Base-by-base conservation (phyloP, 37 sponge, comb jelly and placozoan genomes). In the Bolinopsis microptera region DNA sequence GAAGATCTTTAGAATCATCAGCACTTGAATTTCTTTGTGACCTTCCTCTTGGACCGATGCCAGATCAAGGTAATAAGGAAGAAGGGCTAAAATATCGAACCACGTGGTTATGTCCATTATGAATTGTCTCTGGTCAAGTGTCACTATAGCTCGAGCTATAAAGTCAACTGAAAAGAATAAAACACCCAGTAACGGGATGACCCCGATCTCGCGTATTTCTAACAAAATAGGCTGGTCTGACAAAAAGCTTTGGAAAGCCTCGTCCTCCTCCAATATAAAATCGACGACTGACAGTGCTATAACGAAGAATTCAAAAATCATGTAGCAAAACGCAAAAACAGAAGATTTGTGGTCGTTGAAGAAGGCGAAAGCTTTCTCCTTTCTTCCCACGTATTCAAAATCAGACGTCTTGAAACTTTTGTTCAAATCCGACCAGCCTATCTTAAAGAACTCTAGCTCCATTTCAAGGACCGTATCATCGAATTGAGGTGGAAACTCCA, bases 371-470 rank as follows among this genome's bases (percentile, higher is more conserved):
- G 75, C 75, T 72, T 28, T 72, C 31, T 72, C 75, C 31, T 21
- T 72, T 30, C 75, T 72, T 24, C 75, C 75, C n/a, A n/a, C 3
- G 31, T 72, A 72, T 5, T 5, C 13, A 72, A 72, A 72, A n/a
- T 72, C 31, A 8, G 31, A 28, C 2, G 26, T 72, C 18, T 72
- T 72, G n/a, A 72, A 21, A n/a, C 31, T 72, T 5, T 72, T 72
- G 75, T 72, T 72, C 75, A 72, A 72, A n/a, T 72, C 75, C 3
- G 31, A 23, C 75, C 75, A 72, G 26, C 75, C 75, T 23, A 86
- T 86, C 61, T 48, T 23, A 30, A 86, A 86, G 61, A 33, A 86
- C 1, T 28, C 90, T 0, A 86, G 61, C 61, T 86, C 90, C 61
- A 86, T 34, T 25, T 86, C 30, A 25, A 86, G 36, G 27, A 86